Evolutionary conservation across 1,140 invertebrate genomes (phyloP).

Genomic region (Bombus vancouverensis): DNA sequence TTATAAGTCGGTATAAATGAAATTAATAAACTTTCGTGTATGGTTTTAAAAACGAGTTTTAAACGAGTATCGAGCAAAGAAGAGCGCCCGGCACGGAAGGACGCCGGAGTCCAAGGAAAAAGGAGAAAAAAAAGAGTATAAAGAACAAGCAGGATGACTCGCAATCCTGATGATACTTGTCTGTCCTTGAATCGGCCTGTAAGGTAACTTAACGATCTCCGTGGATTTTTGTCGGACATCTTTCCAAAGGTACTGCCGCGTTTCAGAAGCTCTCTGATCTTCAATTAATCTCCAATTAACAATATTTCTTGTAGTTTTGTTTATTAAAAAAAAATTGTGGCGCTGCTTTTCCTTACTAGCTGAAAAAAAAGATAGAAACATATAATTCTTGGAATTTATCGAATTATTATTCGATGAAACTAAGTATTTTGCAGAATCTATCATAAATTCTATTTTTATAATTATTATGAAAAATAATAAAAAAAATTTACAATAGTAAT

Average conservation of each 20-base stretch:
- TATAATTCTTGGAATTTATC: not conserved
- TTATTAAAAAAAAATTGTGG: not conserved
- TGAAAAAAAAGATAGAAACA: not conserved
- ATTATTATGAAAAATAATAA: not conserved
- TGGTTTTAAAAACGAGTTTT: not conserved
- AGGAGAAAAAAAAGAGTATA: constrained; percentile 21
- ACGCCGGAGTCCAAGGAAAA: constrained; percentile 16
- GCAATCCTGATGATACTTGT: constrained; percentile 49
- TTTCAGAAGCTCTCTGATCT: not conserved
- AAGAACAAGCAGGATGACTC: constrained; percentile 48
- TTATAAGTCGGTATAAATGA: not conserved
- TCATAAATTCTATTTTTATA: not conserved
- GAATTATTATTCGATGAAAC: not conserved
- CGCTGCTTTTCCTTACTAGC: not conserved
- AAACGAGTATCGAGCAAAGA: constrained; percentile 24
- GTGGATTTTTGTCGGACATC: constrained; percentile 1
- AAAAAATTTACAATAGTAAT: not conserved
- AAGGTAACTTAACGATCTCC: constrained; percentile 46
- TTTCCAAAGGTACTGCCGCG: not conserved
- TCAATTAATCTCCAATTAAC: not conserved
- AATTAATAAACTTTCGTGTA: not conserved
- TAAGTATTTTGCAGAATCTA: not conserved
- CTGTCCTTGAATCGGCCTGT: constrained; percentile 39
- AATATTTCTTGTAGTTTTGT: not conserved
- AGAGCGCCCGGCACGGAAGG: constrained; percentile 2